Base-by-base conservation (phyloP, 2,797 vertebrate genomes). In the Silurus aristotelis region DNA sequence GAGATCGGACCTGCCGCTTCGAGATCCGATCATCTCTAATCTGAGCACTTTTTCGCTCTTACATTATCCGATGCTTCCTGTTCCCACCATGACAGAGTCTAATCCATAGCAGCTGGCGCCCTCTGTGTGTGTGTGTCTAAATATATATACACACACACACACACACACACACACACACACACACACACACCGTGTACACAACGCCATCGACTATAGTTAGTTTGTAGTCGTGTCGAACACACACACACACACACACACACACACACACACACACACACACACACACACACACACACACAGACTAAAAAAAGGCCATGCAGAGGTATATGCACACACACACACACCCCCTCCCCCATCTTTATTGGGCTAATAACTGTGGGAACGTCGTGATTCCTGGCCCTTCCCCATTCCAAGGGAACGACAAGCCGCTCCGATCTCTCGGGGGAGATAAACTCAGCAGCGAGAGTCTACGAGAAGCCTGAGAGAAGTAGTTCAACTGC, bases 381-480 rank as follows among this genome's bases (percentile, higher is more conserved):
- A 94, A 95, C 88, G 88, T 88, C 89, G 1, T 89, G 90, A 93
- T 92, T 91, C 89, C 82, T 83, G 83, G 87, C 52, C 85, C 86
- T 95, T 94, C 93, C 92, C 92, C 92, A 92, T 93, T 94, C 91
- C 5, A 0, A 70, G 56, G 71, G 70, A 76, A 15, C 17, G 27
- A 1, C 27, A 5, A 66, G 13, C 48, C 27, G 66, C 31, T 43
- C 5, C 2, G 1, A 25, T 15, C 38, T 67, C 71, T 78, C 58
- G 2, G 27, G 80, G 64, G 80, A 82, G 48, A 19, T 17, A 1
- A 66, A 63, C 56, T 19, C 20, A 13, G 13, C 58, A 60, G 25
- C 8, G 5, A 61, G 68, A 83, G 68, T 66, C 75, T 25, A 52
- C n/a, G 25, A 19, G 60, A 77, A 72, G 52, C 25, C 56, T 66